phyloP scores from a whole-genome alignment of 2,113 vertebrate genomes.

The Datnioides undecimradiatus region DNA sequence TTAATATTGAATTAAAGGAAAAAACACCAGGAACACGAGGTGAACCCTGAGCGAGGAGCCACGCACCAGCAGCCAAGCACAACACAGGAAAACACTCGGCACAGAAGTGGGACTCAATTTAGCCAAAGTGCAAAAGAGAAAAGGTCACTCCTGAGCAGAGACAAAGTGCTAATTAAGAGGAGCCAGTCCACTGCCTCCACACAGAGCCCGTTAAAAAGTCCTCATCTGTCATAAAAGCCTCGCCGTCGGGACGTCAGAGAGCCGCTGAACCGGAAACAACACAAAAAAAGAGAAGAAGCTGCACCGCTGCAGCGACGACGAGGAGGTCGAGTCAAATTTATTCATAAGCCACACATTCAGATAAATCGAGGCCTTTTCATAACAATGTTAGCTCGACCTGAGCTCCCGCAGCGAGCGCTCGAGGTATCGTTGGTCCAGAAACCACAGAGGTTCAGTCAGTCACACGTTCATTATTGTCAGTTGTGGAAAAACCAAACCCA shows the following conservation, averaged over 20 bases:
- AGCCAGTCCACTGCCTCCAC: constrained; percentile 66
- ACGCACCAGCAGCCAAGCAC: constrained; percentile 36
- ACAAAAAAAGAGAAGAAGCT: constrained; percentile 33
- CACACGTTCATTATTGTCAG: not conserved
- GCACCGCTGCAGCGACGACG: not conserved
- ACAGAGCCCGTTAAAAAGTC: constrained; percentile 59
- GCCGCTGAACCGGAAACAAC: constrained; percentile 51
- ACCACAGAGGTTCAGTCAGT: not conserved
- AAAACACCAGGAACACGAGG: not conserved
- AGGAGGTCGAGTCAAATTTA: constrained; percentile 26
- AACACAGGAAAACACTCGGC: constrained; percentile 38
- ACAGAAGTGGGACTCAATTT: constrained; percentile 28
- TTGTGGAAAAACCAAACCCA: not conserved
- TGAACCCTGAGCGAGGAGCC: not conserved
- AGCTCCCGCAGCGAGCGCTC: not conserved
- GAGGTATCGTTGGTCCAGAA: not conserved
- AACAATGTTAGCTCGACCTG: not conserved
- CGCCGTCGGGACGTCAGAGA: constrained; percentile 43
- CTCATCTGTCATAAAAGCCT: constrained; percentile 59
- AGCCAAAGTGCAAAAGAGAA: constrained; percentile 36
- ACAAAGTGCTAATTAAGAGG: constrained; percentile 75
- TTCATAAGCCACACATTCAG: constrained; percentile 47
- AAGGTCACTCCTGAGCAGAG: constrained; percentile 64
- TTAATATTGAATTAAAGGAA: not conserved
- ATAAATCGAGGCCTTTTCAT: constrained; percentile 29